phyloP scores from a whole-genome alignment of 2,113 vertebrate genomes.

The Antigone vipio region DNA sequence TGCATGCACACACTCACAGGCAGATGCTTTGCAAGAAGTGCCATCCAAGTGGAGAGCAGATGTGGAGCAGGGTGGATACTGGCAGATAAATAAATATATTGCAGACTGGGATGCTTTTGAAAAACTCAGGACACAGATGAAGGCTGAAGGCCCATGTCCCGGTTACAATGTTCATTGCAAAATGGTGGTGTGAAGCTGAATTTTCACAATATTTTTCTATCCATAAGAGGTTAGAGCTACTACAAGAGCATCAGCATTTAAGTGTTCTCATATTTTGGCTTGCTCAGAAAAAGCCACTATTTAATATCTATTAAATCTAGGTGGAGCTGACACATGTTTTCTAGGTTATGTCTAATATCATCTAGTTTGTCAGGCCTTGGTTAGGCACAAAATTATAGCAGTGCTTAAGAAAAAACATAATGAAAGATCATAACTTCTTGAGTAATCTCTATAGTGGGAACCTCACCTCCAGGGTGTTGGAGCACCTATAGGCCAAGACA shows the following conservation, averaged over 20 bases:
- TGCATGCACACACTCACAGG: neutral
- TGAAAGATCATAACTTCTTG: neutral
- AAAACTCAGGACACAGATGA: neutral
- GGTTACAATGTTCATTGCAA: neutral
- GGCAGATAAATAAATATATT: neutral
- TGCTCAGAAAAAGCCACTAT: neutral
- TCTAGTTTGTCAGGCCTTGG: neutral
- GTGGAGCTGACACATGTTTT: neutral
- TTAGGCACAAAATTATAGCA: neutral
- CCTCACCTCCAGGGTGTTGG: neutral
- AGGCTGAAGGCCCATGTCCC: neutral
- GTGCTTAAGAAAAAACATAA: neutral
- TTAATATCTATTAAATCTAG: neutral
- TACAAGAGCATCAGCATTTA: neutral
- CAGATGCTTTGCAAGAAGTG: neutral
- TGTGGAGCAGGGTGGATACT: neutral
- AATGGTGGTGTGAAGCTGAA: neutral
- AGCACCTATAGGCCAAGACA: neutral
- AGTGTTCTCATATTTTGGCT: neutral
- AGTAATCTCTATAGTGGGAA: neutral
- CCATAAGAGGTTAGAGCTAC: neutral
- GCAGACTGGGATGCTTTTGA: neutral
- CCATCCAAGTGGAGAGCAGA: neutral
- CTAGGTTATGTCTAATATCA: neutral
- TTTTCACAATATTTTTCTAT: neutral